phyloP scores from a whole-genome alignment of 1,140 invertebrate genomes.

The Lepidurus arcticus region DNA sequence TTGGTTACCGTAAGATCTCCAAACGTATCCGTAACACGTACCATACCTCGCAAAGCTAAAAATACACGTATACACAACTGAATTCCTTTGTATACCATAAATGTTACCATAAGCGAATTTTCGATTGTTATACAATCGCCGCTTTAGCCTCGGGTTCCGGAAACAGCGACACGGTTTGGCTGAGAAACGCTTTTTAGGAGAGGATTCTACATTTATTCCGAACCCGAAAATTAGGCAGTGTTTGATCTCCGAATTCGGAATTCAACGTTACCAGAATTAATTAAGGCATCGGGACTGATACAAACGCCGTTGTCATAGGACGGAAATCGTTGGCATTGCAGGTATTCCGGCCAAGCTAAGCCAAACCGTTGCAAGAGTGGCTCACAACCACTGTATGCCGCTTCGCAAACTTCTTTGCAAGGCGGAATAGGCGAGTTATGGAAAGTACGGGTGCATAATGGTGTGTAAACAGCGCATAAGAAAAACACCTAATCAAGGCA shows the following conservation, averaged over 20 bases:
- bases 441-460: conserved; percentile 33
- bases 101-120: conserved; percentile 29
- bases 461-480: conserved; percentile 33
- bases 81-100: background rate
- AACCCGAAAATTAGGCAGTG: background rate
- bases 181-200: background rate
- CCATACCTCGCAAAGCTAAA: conserved; percentile 26
- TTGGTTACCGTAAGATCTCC: conserved; percentile 35
- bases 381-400: conserved; percentile 31
- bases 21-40: conserved; percentile 30
- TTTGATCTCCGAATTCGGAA: background rate
- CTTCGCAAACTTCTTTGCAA: conserved; percentile 34
- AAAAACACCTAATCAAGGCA: conserved; percentile 29
- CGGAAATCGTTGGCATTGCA: conserved; percentile 29
- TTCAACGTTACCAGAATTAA: conserved; percentile 20
- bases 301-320: conserved; percentile 29
- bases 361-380: conserved; percentile 30
- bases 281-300: conserved; percentile 32
- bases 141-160: conserved; percentile 30
- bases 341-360: conserved; percentile 28
- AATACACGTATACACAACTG: background rate
- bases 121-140: conserved; percentile 29
- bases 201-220: background rate
- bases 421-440: conserved; percentile 33
- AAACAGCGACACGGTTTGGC: conserved; percentile 23